These are phyloP conservation scores for Oxyruncus cristatus DNA, from an alignment of 2,113 vertebrate species.

Conservation along the genomic window DNA sequence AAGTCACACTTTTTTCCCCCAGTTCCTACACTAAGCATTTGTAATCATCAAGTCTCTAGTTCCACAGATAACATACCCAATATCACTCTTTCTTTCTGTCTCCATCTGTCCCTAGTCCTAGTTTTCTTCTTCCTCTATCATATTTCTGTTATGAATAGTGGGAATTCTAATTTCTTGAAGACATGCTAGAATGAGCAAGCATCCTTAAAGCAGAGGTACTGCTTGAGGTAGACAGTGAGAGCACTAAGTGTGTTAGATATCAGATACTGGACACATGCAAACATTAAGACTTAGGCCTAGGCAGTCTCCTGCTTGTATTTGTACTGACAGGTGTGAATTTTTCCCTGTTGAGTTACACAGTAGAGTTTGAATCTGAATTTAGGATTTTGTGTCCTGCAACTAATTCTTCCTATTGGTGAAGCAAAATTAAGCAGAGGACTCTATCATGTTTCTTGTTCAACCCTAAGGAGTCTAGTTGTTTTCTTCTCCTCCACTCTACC, in stretches of 20 bases:
- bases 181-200: neutral
- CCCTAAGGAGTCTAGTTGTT: neutral
- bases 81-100: neutral
- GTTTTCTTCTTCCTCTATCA: neutral
- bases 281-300: neutral
- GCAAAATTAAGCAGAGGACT: neutral
- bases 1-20: neutral
- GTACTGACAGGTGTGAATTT: neutral
- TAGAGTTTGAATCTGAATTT: neutral
- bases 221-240: neutral
- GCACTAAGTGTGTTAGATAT: neutral
- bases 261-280: neutral
- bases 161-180: neutral
- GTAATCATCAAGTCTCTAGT: neutral
- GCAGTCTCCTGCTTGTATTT: neutral
- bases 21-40: neutral
- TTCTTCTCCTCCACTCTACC: neutral
- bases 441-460: neutral
- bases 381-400: neutral
- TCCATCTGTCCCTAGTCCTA: neutral
- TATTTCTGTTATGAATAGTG: rapidly evolving
- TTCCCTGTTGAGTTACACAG: neutral
- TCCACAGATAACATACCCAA: neutral
- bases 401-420: neutral
- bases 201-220: neutral